Conservation (phyloP, 2,888 invertebrate genomes). For the Troides aeacus region DNA sequence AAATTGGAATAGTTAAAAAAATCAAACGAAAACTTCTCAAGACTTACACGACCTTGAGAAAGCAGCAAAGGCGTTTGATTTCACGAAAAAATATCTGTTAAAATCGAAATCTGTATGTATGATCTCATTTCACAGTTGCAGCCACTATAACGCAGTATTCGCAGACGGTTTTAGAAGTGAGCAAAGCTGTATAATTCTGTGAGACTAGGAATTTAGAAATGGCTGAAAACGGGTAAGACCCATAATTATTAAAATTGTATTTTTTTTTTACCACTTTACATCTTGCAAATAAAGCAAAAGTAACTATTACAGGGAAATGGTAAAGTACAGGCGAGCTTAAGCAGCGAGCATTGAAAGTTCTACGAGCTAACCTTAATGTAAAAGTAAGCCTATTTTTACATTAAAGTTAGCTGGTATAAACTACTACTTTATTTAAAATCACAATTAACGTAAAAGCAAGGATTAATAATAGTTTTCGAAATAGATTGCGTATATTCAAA, state of each 20-base stretch:
- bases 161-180: slow-evolving; percentile 37
- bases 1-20: not conserved
- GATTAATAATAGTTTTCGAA: slow-evolving; percentile 20
- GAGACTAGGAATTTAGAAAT: slow-evolving; percentile 48
- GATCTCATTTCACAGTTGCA: slow-evolving; percentile 57
- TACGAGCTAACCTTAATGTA: no score
- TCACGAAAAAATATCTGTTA: slow-evolving; percentile 45
- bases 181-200: slow-evolving; percentile 20
- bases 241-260: slow-evolving; percentile 21
- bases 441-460: not conserved
- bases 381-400: no score
- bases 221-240: slow-evolving; percentile 69
- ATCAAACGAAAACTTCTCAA: slow-evolving; percentile 3
- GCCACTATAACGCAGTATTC: slow-evolving; percentile 18
- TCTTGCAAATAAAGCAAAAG: no score
- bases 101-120: slow-evolving; percentile 42
- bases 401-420: no score
- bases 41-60: slow-evolving; percentile 30
- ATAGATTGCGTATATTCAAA: slow-evolving; percentile 37
- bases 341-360: no score
- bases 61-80: slow-evolving; percentile 41
- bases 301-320: no score
- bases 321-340: no score
- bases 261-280: no score
- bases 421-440: not conserved